Percentiles rank a stretch among this genome's conserved stretches.
These are phyloP conservation scores for Corapipo altera DNA, from an alignment of 2,113 vertebrate species.

Conservation along the genomic window DNA sequence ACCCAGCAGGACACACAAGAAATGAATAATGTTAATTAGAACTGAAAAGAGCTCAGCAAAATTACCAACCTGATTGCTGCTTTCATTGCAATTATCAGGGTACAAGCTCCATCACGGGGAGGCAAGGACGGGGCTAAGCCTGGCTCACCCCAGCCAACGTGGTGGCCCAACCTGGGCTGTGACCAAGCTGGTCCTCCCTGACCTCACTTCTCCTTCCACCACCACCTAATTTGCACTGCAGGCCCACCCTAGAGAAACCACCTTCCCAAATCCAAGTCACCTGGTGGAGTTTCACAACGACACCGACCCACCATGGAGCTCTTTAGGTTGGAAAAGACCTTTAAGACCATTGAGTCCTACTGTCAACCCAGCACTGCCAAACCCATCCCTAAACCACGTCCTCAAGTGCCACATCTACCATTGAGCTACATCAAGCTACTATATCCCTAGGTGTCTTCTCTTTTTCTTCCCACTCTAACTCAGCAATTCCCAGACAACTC, in stretches of 20 bases:
- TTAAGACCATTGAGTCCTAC: neutral
- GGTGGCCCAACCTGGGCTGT: neutral
- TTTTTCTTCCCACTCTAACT: neutral
- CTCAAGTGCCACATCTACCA: neutral
- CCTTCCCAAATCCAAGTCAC: neutral
- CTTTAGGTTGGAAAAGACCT: neutral
- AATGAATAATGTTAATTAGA: conserved; percentile 70
- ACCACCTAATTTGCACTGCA: neutral
- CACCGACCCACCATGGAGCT: rapidly evolving
- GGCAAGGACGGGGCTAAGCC: neutral
- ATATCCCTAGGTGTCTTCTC: neutral
- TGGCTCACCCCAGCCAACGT: neutral
- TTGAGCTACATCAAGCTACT: neutral
- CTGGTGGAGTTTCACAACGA: rapidly evolving
- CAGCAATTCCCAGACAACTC: neutral
- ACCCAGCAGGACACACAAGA: conserved; percentile 63
- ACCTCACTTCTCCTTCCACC: neutral
- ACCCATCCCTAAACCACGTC: neutral
- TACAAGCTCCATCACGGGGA: neutral
- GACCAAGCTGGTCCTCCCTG: neutral
- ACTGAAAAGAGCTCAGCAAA: conserved; percentile 53
- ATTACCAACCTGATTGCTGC: conserved; percentile 50
- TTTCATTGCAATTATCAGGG: conserved; percentile 38
- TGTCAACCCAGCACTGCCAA: neutral
- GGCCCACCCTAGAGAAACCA: neutral